These are phyloP conservation scores for Glomeris marginata DNA, from an alignment of 2,888 invertebrate genomes.

Conservation along the genomic window DNA sequence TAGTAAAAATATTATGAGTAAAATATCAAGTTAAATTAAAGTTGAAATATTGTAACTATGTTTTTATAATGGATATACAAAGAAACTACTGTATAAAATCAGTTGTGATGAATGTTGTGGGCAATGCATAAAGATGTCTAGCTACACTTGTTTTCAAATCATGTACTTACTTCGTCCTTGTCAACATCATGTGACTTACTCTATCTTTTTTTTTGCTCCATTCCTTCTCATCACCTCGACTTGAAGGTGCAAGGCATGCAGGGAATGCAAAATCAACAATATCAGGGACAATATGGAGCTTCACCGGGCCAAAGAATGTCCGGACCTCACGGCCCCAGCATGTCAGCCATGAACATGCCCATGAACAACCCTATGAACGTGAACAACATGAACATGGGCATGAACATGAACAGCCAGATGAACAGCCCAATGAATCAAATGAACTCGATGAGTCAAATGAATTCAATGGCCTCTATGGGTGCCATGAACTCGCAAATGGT, in stretches of 20 bases:
- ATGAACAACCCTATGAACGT: slow-evolving; percentile 27
- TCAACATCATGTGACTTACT: neutral
- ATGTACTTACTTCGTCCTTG: too few relatives aligned
- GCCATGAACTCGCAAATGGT: slow-evolving; percentile 31
- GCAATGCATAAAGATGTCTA: too few relatives aligned
- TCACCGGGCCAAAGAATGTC: slow-evolving; percentile 40
- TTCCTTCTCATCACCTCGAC: slow-evolving; percentile 30
- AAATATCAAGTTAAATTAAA: too few relatives aligned
- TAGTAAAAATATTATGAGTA: too few relatives aligned
- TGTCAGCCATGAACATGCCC: slow-evolving; percentile 32
- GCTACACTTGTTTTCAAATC: neutral
- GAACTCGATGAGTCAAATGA: slow-evolving; percentile 26
- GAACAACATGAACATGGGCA: slow-evolving; percentile 42
- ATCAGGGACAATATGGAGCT: slow-evolving; percentile 36
- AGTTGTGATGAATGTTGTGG: too few relatives aligned
- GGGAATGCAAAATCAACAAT: slow-evolving; percentile 47
- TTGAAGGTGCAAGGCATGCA: slow-evolving; percentile 33
- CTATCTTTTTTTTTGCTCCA: neutral
- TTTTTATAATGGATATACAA: too few relatives aligned
- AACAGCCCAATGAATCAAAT: slow-evolving; percentile 46
- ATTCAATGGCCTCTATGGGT: slow-evolving; percentile 18
- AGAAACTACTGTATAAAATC: neutral
- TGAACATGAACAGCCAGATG: slow-evolving; percentile 46
- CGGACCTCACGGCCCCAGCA: slow-evolving; percentile 36
- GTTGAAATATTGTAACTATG: too few relatives aligned